These are phyloP conservation scores for Nasonovia ribisnigri DNA, from an alignment of 2,888 invertebrate genomes.

Conservation along the genomic window DNA sequence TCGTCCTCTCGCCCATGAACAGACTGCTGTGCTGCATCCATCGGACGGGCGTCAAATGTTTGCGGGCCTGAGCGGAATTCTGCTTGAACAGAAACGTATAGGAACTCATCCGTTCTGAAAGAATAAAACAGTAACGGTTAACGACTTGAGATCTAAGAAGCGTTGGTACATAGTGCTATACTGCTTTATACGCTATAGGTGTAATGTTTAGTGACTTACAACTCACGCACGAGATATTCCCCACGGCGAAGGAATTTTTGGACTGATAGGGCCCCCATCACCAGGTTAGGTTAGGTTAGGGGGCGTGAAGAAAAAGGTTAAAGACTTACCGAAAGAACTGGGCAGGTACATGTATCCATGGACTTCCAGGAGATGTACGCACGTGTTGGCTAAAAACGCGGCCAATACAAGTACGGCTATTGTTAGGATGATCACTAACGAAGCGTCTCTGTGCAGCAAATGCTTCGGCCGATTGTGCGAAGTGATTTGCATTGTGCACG, in stretches of 20 bases:
- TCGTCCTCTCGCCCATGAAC: constrained; percentile 79
- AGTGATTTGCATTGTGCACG: constrained; percentile 84
- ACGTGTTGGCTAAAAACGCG: constrained; percentile 86
- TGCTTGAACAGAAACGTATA: constrained; percentile 79
- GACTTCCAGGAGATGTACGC: constrained; percentile 80
- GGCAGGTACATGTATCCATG: constrained; percentile 83
- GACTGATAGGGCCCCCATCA: no score
- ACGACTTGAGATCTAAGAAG: background rate
- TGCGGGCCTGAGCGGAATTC: constrained; percentile 75
- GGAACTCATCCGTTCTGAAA: constrained; percentile 79
- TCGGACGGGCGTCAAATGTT: constrained; percentile 75
- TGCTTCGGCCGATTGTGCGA: constrained; percentile 82
- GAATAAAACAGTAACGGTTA: constrained; percentile 45
- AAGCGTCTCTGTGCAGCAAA: constrained; percentile 75
- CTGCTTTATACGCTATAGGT: background rate
- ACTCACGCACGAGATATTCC: background rate
- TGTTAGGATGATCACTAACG: constrained; percentile 80
- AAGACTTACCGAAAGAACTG: constrained; percentile 84
- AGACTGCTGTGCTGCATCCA: constrained; percentile 81
- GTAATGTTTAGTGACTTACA: background rate
- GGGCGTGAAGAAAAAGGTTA: background rate
- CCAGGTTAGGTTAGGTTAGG: no score
- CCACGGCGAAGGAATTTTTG: background rate
- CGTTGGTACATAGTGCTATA: no score
- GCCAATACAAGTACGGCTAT: constrained; percentile 81